A percentile compares a stretch with the other conserved stretches of the same genome.
Conservation (phyloP, 2,113 vertebrate genomes). For the Oncorhynchus tshawytscha region DNA sequence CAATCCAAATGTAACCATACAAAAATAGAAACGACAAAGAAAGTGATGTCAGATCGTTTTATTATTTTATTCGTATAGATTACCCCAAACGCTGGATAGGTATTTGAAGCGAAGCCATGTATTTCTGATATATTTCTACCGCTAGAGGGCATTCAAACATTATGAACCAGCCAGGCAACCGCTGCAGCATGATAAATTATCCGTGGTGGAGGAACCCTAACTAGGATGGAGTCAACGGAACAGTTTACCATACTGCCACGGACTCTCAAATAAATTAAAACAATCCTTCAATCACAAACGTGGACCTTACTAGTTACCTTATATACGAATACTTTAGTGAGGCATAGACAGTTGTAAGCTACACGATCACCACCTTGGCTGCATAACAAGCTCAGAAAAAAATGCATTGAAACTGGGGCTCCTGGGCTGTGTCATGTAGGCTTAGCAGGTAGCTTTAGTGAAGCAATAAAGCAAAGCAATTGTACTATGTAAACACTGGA, state of each 20-base stretch:
- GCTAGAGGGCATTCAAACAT: conserved; percentile 54
- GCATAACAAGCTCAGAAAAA: too few relatives aligned
- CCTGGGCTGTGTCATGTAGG: background rate
- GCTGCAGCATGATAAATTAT: background rate
- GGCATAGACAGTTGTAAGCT: too few relatives aligned
- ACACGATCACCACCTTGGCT: too few relatives aligned
- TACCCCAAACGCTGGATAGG: background rate
- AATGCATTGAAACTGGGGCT: background rate
- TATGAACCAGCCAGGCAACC: background rate
- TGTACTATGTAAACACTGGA: too few relatives aligned
- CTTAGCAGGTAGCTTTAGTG: too few relatives aligned
- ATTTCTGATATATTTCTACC: conserved; percentile 5
- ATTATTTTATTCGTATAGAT: too few relatives aligned
- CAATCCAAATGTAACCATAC: too few relatives aligned
- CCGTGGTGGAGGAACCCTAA: background rate
- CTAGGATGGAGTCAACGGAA: background rate
- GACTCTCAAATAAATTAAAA: too few relatives aligned
- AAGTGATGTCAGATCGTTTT: background rate
- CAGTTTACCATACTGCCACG: background rate
- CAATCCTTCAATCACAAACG: too few relatives aligned
- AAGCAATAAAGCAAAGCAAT: background rate
- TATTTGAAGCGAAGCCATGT: background rate
- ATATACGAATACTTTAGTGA: too few relatives aligned
- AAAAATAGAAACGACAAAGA: background rate
- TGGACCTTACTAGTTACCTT: too few relatives aligned